phyloP scores from a whole-genome alignment of 1,140 invertebrate genomes.

The Sipha flava region DNA sequence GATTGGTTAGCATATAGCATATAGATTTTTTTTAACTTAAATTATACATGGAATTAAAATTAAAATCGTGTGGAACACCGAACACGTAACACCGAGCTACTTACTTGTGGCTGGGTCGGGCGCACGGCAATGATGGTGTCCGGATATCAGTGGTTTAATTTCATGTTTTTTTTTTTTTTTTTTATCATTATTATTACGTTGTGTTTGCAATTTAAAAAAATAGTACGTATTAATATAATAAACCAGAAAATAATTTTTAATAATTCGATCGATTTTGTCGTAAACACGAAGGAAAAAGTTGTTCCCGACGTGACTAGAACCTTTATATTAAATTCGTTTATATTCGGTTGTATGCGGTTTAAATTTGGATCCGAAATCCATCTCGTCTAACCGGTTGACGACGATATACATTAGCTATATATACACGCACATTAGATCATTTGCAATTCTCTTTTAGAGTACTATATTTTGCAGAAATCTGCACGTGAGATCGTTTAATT shows the following conservation, averaged over 20 bases:
- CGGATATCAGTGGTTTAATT: not conserved
- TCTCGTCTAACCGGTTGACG: conserved; percentile 1
- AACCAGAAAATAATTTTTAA: not conserved
- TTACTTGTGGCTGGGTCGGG: conserved; percentile 1
- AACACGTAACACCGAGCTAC: conserved; percentile 26
- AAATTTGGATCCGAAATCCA: not conserved
- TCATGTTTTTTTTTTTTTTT: not conserved
- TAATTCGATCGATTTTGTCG: conserved; percentile 19
- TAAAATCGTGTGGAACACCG: conserved; percentile 22
- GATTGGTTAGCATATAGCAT: not conserved
- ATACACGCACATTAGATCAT: not conserved
- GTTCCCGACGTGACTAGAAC: not conserved
- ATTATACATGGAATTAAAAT: conserved; percentile 21
- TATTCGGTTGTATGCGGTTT: not conserved
- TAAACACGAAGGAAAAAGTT: conserved; percentile 8
- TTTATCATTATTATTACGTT: not conserved
- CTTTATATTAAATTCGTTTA: not conserved
- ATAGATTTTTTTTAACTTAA: conserved; percentile 17
- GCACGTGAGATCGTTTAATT: too few relatives aligned
- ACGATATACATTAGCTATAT: not conserved
- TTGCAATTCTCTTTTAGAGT: not conserved
- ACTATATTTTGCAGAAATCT: too few relatives aligned
- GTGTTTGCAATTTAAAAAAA: conserved; percentile 18
- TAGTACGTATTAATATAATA: not conserved
- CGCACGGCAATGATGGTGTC: not conserved